Base-by-base conservation (phyloP, 2,888 invertebrate species). In the Thyatira batis region DNA sequence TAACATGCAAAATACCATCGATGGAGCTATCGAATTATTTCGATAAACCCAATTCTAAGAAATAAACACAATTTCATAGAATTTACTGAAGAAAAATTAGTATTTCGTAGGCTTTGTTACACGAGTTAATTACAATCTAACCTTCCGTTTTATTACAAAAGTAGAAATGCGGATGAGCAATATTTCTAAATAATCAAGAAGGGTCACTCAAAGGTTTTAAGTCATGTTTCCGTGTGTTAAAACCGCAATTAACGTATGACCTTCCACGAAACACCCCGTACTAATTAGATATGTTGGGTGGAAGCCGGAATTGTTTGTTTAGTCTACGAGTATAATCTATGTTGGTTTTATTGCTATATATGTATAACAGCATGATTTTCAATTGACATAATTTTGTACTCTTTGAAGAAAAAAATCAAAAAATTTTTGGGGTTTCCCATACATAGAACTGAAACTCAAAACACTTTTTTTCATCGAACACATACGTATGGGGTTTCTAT, bases 181-280 rank as follows among this genome's bases (percentile, higher is more conserved):
- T 82, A 80, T 78, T 79, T 76, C 71, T 74, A 75, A 76, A 78
- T 74, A 79, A 74, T 72, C 75, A 75, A 66, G 71, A 71, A 70
- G 73, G 78, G 78, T 71, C 60, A 64, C 67, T 67, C 71, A 68
- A 73, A 71, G 72, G 78, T 73, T 78, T 68, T 73, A 73, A 77
- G 75, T 76, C 78, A 75, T 74, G 76, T 69, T 78, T 78, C 75
- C 77, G 71, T 76, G 64, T 65, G 79, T 75, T 69, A 65, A 71
- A 74, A 73, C 81, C 78, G 76, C 82, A 84, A 84, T 83, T 83
- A 81, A 76, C 78, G 73, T 71, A 74, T 75, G 73, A 71, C 74
- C 76, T 79, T 76, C 73, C 71, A 66, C 63, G 55, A 62, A 60
- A 65, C 57, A 64, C 61, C 55, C 73, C 61, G 68, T 71, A 76